phyloP scores from a whole-genome alignment of 2,888 invertebrate genomes.

The Mamestra brassicae region DNA sequence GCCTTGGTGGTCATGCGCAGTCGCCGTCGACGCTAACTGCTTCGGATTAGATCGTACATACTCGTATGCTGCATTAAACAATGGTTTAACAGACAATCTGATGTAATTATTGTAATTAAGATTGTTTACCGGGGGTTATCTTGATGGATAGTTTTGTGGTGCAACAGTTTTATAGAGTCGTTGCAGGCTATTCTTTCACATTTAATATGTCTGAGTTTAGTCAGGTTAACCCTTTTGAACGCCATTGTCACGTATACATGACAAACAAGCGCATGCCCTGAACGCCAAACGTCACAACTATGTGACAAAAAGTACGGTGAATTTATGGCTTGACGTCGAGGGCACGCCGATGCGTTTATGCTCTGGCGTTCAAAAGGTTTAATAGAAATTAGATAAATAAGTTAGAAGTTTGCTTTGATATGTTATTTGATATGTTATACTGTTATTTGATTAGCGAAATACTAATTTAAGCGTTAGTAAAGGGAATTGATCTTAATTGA shows the following conservation, averaged over 20 bases:
- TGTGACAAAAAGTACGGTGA: too few relatives aligned
- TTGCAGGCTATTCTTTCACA: not conserved
- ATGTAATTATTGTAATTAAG: slow-evolving; percentile 43
- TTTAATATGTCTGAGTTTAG: not conserved
- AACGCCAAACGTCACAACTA: too few relatives aligned
- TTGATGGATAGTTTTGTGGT: slow-evolving; percentile 11
- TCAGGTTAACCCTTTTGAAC: not conserved
- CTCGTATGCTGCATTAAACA: slow-evolving; percentile 46
- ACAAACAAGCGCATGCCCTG: too few relatives aligned
- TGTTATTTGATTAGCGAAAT: not conserved
- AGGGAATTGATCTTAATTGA: not conserved
- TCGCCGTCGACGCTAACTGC: slow-evolving; percentile 59
- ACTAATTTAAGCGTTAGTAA: not conserved
- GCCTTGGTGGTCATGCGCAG: slow-evolving; percentile 80
- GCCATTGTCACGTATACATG: too few relatives aligned
- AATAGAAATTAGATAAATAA: not conserved
- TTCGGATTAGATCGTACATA: slow-evolving; percentile 71
- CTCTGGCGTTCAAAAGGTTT: too few relatives aligned
- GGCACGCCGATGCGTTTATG: too few relatives aligned
- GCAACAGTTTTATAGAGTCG: not conserved
- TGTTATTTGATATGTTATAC: not conserved
- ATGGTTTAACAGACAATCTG: slow-evolving; percentile 44
- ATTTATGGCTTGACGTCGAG: too few relatives aligned
- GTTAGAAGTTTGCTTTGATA: not conserved
- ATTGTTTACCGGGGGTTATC: slow-evolving; percentile 21